A percentile compares a stretch with the other conserved stretches of the same genome.
phyloP scores from a whole-genome alignment of 2,113 vertebrate genomes.

The Xenopus laevis region DNA sequence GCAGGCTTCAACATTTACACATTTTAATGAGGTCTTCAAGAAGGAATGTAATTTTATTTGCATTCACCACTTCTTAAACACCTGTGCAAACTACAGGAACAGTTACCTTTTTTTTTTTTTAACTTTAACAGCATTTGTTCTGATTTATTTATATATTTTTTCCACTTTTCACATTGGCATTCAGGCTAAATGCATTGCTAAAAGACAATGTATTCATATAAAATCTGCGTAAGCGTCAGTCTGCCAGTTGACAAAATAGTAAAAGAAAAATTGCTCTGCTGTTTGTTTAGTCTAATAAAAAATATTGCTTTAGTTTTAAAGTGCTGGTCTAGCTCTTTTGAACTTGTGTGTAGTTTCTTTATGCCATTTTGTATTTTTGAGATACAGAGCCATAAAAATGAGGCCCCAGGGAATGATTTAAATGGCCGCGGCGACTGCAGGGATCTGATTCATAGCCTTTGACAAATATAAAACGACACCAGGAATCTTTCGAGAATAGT shows the following conservation, averaged over 20 bases:
- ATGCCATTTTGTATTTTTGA: constrained; percentile 9
- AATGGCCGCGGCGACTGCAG: constrained; percentile 20
- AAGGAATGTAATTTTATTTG: too few relatives aligned
- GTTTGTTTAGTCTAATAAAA: neutral
- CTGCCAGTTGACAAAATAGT: neutral
- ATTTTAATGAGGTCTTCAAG: too few relatives aligned
- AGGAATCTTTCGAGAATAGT: constrained; percentile 27
- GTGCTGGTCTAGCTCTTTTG: constrained; percentile 2
- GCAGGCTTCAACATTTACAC: too few relatives aligned
- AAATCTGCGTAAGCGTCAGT: constrained; percentile 5
- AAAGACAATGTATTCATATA: too few relatives aligned
- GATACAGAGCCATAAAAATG: constrained; percentile 15
- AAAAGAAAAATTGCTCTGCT: neutral
- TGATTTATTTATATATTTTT: too few relatives aligned
- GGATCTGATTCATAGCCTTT: constrained; percentile 24
- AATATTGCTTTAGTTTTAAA: neutral
- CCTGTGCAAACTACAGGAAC: too few relatives aligned
- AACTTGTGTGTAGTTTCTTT: constrained; percentile 5
- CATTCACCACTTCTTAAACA: too few relatives aligned
- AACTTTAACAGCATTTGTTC: too few relatives aligned
- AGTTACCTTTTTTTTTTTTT: too few relatives aligned
- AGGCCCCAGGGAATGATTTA: constrained; percentile 11
- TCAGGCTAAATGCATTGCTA: too few relatives aligned
- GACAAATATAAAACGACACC: constrained; percentile 34
- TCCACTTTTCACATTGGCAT: too few relatives aligned